Conservation (phyloP, 2,797 vertebrate genomes). For the Percopsis omiscomaycus region DNA sequence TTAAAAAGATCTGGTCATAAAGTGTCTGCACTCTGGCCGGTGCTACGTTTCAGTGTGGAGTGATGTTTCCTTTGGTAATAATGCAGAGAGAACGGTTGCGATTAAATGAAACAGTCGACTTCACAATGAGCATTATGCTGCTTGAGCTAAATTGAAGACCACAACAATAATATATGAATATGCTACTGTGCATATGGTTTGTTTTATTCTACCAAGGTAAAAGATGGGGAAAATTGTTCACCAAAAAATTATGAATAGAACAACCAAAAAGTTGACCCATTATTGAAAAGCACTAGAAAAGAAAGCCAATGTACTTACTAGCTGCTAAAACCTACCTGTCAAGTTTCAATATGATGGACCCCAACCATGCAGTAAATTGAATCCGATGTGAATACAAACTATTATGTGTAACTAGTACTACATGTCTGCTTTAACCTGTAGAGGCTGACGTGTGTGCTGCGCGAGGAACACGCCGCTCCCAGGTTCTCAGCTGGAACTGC, state of each 20-base stretch:
- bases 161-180: background rate
- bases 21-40: background rate
- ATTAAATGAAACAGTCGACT: too few relatives aligned
- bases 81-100: too few relatives aligned
- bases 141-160: too few relatives aligned
- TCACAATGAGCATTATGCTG: background rate
- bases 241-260: conserved; percentile 3
- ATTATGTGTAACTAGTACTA: background rate
- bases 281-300: background rate
- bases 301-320: conserved; percentile 1
- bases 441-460: conserved; percentile 14
- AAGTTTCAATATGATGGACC: conserved; percentile 17
- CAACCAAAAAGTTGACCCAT: background rate
- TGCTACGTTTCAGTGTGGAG: too few relatives aligned
- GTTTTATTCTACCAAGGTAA: conserved; percentile 8
- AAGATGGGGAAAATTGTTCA: conserved; percentile 17
- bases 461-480: background rate
- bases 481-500: conserved; percentile 17
- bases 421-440: conserved; percentile 15
- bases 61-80: too few relatives aligned
- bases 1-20: conserved; percentile 21
- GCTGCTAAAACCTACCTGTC: too few relatives aligned
- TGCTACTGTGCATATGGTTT: conserved; percentile 14
- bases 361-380: background rate
- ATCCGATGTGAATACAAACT: too few relatives aligned